Evolutionary conservation across 2,888 invertebrate species (phyloP).

Genomic region (Amphimallon solstitiale): DNA sequence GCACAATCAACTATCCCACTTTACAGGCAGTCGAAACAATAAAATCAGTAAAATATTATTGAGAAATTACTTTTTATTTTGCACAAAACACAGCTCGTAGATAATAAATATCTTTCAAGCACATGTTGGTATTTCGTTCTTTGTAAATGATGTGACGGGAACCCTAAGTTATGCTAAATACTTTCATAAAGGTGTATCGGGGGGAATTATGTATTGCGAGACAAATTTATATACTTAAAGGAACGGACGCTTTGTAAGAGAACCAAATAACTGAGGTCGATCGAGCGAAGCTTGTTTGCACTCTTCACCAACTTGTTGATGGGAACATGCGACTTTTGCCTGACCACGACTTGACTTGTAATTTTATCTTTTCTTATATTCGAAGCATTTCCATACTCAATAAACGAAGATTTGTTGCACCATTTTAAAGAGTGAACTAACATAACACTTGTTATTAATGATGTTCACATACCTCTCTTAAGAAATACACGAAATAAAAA

Average conservation of each 20-base stretch:
- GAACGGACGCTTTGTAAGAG: slow-evolving; percentile 17
- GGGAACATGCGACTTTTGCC: slow-evolving; percentile 21
- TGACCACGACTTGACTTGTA: slow-evolving; percentile 8
- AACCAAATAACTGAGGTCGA: slow-evolving; percentile 24
- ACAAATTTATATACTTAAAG: slow-evolving; percentile 45
- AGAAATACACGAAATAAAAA: too few relatives aligned
- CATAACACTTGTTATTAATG: too few relatives aligned
- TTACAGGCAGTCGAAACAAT: slow-evolving; percentile 64
- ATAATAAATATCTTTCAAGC: slow-evolving; percentile 60
- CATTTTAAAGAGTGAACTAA: too few relatives aligned
- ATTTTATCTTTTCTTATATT: slow-evolving; percentile 8
- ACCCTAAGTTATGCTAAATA: slow-evolving; percentile 55
- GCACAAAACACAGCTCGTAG: slow-evolving; percentile 56
- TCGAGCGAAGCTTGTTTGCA: slow-evolving; percentile 9
- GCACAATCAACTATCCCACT: slow-evolving; percentile 64
- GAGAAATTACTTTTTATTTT: slow-evolving; percentile 62
- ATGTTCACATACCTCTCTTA: too few relatives aligned
- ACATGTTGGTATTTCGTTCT: slow-evolving; percentile 54
- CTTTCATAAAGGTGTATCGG: slow-evolving; percentile 51
- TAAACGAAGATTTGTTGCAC: not conserved
- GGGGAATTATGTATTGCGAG: slow-evolving; percentile 44
- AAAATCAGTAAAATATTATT: slow-evolving; percentile 65
- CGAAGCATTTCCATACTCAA: not conserved
- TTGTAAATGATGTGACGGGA: slow-evolving; percentile 52
- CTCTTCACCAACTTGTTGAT: slow-evolving; percentile 20